phyloP scores from a whole-genome alignment of 2,888 invertebrate genomes.

The Geophilus truncorum region DNA sequence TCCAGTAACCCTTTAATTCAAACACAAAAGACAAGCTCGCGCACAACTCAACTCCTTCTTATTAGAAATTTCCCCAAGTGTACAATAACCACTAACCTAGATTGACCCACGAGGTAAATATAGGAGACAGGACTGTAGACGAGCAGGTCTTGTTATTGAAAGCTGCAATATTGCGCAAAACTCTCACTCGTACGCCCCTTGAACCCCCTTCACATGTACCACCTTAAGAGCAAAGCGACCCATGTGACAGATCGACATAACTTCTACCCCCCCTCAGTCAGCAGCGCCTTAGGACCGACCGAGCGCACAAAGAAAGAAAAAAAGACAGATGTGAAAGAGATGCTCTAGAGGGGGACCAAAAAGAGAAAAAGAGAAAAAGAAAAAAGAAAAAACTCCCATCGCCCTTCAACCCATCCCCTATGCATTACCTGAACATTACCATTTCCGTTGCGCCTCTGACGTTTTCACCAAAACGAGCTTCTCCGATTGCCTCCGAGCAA shows the following conservation, averaged over 20 bases:
- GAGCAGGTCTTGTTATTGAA: conserved; percentile 12
- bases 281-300: background rate
- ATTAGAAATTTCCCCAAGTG: conserved; percentile 1
- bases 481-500: conserved; percentile 4
- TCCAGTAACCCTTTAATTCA: background rate
- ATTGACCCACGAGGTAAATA: background rate
- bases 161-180: conserved; percentile 1
- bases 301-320: background rate
- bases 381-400: background rate
- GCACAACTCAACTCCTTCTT: background rate
- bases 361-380: background rate
- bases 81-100: conserved; percentile 12
- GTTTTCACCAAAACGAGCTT: background rate
- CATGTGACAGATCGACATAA: conserved; percentile 6
- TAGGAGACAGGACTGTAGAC: background rate
- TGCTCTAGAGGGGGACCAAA: no score
- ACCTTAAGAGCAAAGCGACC: background rate
- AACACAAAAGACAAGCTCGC: background rate
- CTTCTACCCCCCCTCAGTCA: background rate
- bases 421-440: conserved; percentile 9
- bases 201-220: background rate
- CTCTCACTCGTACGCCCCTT: background rate
- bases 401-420: background rate
- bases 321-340: background rate
- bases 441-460: background rate